Base-by-base conservation (phyloP, 2,797 vertebrate species). In the Taenioides sp. region DNA sequence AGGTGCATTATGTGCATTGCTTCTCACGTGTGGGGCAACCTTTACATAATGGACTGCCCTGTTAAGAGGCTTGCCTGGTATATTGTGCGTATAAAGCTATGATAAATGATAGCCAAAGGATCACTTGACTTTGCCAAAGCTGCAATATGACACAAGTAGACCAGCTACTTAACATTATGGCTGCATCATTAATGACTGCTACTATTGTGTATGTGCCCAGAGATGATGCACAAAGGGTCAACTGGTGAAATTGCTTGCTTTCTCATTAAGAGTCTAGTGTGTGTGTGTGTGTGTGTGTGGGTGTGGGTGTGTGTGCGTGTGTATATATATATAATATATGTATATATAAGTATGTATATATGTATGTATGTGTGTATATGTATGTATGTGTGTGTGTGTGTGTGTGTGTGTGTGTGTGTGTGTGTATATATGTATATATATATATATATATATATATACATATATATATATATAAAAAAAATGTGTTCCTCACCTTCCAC, bases 81-180 rank as follows among this genome's bases (percentile, higher is more conserved):
- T 75, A 68, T 71, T 67, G 65, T 60, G 11, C 31, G 64, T 62
- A 64, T 69, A 84, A 74, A 69, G 64, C 80, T 68, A 25, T 91
- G 90, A 93, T 89, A 67, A 83, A 93, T 91, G 75, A 80, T 77
- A 79, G 76, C 80, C 74, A 84, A 77, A 75, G 74, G 82, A 88
- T 90, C 89, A 83, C 89, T 92, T 92, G 92, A 92, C 91, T 91
- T 89, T 87, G 86, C 86, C 81, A 82, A 84, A 87, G 88, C 87
- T 81, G 79, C 72, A 82, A 82, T 88, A 81, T 91, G 91, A 91
- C 90, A 93, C 88, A 91, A 90, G 86, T 92, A 89, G 90, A 90
- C 89, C 87, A 91, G 82, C 89, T 91, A 88, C 87, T 92, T 93
- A 93, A 92, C 91, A 90, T 86, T 86, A 81, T 80, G 82, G 81